These are phyloP conservation scores for Smutsia gigantea DNA, from an alignment of 2,797 vertebrate species.

Conservation along the genomic window DNA sequence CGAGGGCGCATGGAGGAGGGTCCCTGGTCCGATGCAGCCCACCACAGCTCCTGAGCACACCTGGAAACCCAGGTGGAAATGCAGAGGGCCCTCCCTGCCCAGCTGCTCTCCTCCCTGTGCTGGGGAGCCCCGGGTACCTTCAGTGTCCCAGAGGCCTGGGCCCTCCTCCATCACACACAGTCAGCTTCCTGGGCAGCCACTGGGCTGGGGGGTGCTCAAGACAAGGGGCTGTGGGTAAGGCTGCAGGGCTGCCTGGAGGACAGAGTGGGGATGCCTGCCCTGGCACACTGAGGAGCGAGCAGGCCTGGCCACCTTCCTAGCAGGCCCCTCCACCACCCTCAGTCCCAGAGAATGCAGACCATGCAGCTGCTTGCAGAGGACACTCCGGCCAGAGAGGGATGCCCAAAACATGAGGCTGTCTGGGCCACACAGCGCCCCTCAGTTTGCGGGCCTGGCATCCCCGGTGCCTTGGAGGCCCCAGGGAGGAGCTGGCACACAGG, in stretches of 20 bases:
- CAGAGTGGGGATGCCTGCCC: background rate
- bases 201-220: rapidly evolving
- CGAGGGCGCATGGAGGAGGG: rapidly evolving
- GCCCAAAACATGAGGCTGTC: background rate
- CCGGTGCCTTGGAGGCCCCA: rapidly evolving
- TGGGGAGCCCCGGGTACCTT: background rate
- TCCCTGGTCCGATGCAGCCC: rapidly evolving
- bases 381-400: background rate
- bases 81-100: background rate
- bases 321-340: background rate
- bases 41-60: background rate
- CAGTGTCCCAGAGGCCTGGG: background rate
- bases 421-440: background rate
- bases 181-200: background rate
- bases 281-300: too few species aligned
- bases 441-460: too few species aligned
- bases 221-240: background rate
- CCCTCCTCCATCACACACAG: too few species aligned
- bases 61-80: too few species aligned
- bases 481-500: rapidly evolving
- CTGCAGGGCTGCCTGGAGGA: too few species aligned
- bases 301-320: too few species aligned
- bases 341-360: rapidly evolving
- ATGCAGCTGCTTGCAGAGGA: background rate
- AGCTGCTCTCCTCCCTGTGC: background rate